Conservation (phyloP, 2,888 invertebrate species). For the Aethes cnicana region DNA sequence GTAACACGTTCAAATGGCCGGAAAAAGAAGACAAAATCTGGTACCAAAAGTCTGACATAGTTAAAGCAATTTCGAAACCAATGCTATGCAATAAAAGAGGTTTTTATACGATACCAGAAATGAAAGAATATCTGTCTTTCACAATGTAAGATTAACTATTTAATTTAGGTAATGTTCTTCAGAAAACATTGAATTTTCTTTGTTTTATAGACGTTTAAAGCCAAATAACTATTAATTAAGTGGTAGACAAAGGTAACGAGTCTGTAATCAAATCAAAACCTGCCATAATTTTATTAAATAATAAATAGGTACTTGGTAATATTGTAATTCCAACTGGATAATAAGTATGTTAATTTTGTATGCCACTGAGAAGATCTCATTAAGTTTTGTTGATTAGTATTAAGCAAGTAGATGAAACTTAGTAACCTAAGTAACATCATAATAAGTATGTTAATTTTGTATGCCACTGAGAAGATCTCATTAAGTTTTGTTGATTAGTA, state of each 20-base stretch:
- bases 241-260: slow-evolving; percentile 24
- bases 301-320: too few relatives aligned
- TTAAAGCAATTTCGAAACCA: slow-evolving; percentile 12
- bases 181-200: too few relatives aligned
- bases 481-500: slow-evolving; percentile 12
- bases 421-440: too few relatives aligned
- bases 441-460: slow-evolving; percentile 21
- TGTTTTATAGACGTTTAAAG: too few relatives aligned
- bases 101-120: slow-evolving; percentile 23
- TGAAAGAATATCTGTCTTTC: slow-evolving; percentile 13
- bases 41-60: slow-evolving; percentile 19
- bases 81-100: slow-evolving; percentile 25
- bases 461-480: slow-evolving; percentile 26
- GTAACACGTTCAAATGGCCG: slow-evolving; percentile 27
- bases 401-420: slow-evolving; percentile 2
- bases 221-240: slow-evolving; percentile 25
- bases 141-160: neutral
- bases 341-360: slow-evolving; percentile 21
- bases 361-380: slow-evolving; percentile 26
- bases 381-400: slow-evolving; percentile 10
- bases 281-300: slow-evolving; percentile 24
- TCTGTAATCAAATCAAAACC: slow-evolving; percentile 28
- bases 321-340: slow-evolving; percentile 17
- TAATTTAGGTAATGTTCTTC: slow-evolving; percentile 21
- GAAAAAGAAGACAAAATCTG: slow-evolving; percentile 27